Percentiles rank a stretch among this genome's conserved stretches.
phyloP scores from a whole-genome alignment of 1,140 invertebrate species.

The Hyposmocoma kahamanoa region DNA sequence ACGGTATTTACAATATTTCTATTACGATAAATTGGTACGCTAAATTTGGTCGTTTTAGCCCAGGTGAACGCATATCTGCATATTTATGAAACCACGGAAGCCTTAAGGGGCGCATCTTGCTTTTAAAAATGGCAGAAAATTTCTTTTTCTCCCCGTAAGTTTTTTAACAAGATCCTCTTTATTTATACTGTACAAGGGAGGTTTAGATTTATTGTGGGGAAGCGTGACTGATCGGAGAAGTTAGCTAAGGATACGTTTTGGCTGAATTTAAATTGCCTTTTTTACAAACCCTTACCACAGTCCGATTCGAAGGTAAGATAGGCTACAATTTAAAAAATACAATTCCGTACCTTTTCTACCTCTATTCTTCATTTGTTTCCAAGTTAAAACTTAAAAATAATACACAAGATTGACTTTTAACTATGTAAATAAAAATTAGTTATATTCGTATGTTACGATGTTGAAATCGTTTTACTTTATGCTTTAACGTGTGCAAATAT shows the following conservation, averaged over 20 bases:
- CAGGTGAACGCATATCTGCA: constrained; percentile 70
- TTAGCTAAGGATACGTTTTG: constrained; percentile 37
- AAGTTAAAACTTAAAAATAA: no score
- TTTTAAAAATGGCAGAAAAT: constrained; percentile 65
- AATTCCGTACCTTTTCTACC: no score
- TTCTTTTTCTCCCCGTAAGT: constrained; percentile 60
- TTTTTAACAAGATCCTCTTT: constrained; percentile 70
- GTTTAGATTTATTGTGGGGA: constrained; percentile 54
- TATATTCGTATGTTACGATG: no score
- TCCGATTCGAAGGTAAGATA: not conserved
- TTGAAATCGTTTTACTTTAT: no score
- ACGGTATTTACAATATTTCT: constrained; percentile 64
- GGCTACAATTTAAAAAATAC: no score
- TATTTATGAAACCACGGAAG: constrained; percentile 67
- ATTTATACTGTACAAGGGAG: constrained; percentile 62
- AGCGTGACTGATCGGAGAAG: constrained; percentile 62
- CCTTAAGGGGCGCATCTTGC: constrained; percentile 55
- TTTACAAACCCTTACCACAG: not conserved
- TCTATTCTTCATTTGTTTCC: no score
- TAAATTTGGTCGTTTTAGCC: constrained; percentile 63
- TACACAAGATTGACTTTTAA: no score
- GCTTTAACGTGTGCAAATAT: no score
- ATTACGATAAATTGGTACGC: constrained; percentile 62
- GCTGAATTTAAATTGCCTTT: constrained; percentile 54
- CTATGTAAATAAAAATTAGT: no score